Conservation (phyloP, 2,113 vertebrate genomes). For the Noturus placidus region DNA sequence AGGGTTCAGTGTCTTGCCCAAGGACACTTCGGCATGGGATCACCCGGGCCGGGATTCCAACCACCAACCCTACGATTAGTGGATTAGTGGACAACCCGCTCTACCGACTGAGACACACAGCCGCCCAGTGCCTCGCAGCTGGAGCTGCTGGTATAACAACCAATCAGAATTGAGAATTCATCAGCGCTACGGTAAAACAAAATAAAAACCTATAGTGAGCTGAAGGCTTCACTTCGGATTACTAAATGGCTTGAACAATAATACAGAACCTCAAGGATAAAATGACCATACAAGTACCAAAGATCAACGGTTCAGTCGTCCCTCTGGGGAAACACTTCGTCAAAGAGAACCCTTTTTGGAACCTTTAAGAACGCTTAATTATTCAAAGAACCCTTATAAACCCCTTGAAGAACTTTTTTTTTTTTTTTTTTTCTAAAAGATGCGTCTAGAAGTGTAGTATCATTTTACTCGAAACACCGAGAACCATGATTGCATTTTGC, state of each 20-base stretch:
- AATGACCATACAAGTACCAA: not conserved
- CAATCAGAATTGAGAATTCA: not conserved
- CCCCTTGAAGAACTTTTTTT: no score
- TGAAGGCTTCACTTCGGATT: not conserved
- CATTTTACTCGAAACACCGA: not conserved
- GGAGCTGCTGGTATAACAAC: not conserved
- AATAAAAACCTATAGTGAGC: not conserved
- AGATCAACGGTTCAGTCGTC: not conserved
- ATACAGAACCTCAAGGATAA: not conserved
- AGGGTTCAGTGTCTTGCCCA: no score
- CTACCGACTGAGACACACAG: no score
- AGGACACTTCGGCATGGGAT: no score
- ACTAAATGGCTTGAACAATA: not conserved
- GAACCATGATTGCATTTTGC: not conserved
- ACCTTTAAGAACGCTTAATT: not conserved
- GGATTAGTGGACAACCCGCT: no score
- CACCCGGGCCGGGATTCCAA: no score
- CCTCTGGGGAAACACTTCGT: not conserved
- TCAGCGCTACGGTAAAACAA: not conserved
- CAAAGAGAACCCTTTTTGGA: not conserved
- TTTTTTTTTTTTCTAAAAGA: no score
- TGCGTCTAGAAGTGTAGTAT: no score
- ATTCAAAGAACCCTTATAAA: not conserved
- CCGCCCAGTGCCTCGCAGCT: no score
- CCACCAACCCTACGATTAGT: no score